phyloP scores from a whole-genome alignment of 2,113 vertebrate species.

The Turdus rufiventris region DNA sequence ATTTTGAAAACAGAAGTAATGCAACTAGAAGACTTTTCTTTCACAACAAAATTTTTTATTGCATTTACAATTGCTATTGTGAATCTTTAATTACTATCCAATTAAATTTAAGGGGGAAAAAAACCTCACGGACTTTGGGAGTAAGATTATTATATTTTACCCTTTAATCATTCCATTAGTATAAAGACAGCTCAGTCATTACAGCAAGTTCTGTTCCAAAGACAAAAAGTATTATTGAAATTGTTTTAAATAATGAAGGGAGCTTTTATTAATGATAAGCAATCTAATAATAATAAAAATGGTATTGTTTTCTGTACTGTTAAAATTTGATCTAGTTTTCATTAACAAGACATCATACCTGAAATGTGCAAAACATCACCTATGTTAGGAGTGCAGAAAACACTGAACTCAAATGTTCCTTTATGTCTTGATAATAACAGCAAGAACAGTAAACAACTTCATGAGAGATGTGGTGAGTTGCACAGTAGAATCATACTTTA shows the following conservation, averaged over 20 bases:
- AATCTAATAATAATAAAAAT: neutral
- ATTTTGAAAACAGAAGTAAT: neutral
- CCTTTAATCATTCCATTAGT: neutral
- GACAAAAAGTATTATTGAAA: neutral
- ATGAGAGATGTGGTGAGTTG: neutral
- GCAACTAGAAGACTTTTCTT: neutral
- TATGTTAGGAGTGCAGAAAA: neutral
- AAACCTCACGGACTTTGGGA: neutral
- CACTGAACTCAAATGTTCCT: neutral
- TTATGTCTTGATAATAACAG: constrained; percentile 16
- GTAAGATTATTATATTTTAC: neutral
- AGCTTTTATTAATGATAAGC: neutral
- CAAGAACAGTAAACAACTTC: neutral
- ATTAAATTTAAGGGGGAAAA: neutral
- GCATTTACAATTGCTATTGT: neutral
- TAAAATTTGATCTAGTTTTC: neutral
- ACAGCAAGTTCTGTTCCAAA: neutral
- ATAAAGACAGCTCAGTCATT: neutral
- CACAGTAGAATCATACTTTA: constrained; percentile 33
- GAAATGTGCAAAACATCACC: neutral
- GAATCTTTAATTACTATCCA: neutral
- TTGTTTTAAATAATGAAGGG: neutral
- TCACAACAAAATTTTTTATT: neutral
- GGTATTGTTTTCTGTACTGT: neutral
- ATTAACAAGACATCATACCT: neutral